phyloP scores from a whole-genome alignment of 2,888 invertebrate genomes.

The Cremastinae sp. region DNA sequence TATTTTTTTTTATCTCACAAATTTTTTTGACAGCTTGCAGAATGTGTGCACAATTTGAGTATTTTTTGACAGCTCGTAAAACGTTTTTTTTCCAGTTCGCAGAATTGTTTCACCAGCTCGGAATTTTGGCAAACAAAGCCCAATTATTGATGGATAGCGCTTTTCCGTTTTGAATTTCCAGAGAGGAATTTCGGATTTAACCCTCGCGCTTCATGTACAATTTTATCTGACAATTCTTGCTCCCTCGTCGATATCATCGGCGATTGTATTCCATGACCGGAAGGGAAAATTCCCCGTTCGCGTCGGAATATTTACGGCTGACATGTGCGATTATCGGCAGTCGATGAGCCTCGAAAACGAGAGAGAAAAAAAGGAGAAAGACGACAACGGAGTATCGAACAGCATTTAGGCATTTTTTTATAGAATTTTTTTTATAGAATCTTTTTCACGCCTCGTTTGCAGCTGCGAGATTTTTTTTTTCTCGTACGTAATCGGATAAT shows the following conservation, averaged over 20 bases:
- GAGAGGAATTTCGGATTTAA: not conserved
- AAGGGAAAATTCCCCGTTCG: conserved; percentile 26
- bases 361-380: conserved; percentile 19
- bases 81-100: too few species aligned
- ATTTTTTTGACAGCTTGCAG: too few species aligned
- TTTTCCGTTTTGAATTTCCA: not conserved
- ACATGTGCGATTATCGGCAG: conserved; percentile 55
- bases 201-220: not conserved
- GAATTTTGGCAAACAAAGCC: too few species aligned
- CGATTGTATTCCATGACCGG: conserved; percentile 47
- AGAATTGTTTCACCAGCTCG: too few species aligned
- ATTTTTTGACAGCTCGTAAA: too few species aligned
- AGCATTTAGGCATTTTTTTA: conserved; percentile 25
- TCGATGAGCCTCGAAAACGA: conserved; percentile 36
- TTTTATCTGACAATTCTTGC: not conserved
- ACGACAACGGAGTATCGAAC: not conserved
- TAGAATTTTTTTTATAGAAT: conserved; percentile 10
- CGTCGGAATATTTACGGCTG: conserved; percentile 43
- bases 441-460: conserved; percentile 21
- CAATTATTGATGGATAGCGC: not conserved
- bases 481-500: conserved; percentile 42
- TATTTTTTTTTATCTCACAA: too few species aligned
- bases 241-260: conserved; percentile 28
- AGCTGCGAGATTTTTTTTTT: conserved; percentile 36
- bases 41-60: too few species aligned